Evolutionary conservation across 2,888 invertebrate genomes (phyloP).

Genomic region (Pegoplata infirma): DNA sequence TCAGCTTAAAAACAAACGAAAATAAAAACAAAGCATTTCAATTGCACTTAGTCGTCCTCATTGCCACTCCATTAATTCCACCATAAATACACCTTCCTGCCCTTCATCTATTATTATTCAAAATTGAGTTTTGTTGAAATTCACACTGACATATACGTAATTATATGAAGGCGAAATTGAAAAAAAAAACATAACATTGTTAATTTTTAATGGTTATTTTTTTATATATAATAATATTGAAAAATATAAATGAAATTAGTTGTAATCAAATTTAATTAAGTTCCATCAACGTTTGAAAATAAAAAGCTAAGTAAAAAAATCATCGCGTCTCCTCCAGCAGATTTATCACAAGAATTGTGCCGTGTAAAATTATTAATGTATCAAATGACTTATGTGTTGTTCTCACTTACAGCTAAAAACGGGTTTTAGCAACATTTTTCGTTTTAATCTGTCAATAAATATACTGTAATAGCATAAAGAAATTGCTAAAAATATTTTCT

Average conservation of each 20-base stretch:
- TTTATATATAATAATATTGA: slow-evolving; percentile 21
- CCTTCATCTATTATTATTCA: slow-evolving; percentile 10
- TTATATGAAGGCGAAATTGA: slow-evolving; percentile 41
- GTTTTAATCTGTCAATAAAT: no score
- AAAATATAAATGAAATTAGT: slow-evolving; percentile 57
- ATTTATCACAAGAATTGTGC: not conserved
- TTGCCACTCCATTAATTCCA: slow-evolving; percentile 1
- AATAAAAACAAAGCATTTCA: slow-evolving; percentile 12
- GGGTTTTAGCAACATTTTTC: no score
- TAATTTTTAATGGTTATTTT: slow-evolving; percentile 49
- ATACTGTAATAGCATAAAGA: no score
- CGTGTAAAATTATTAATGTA: not conserved
- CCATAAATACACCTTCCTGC: not conserved
- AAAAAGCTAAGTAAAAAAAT: not conserved
- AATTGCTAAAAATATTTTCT: no score
- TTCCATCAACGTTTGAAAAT: slow-evolving; percentile 35
- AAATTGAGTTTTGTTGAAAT: slow-evolving; percentile 35
- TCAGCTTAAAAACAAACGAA: slow-evolving; percentile 17
- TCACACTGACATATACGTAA: slow-evolving; percentile 38
- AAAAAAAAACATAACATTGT: slow-evolving; percentile 31
- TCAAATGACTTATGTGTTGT: not conserved
- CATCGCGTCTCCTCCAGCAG: not conserved
- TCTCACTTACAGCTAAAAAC: not conserved
- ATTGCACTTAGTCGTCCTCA: slow-evolving; percentile 26
- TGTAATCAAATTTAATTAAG: slow-evolving; percentile 60